phyloP scores from a whole-genome alignment of 2,113 vertebrate genomes.

The Lasiurus cinereus region DNA sequence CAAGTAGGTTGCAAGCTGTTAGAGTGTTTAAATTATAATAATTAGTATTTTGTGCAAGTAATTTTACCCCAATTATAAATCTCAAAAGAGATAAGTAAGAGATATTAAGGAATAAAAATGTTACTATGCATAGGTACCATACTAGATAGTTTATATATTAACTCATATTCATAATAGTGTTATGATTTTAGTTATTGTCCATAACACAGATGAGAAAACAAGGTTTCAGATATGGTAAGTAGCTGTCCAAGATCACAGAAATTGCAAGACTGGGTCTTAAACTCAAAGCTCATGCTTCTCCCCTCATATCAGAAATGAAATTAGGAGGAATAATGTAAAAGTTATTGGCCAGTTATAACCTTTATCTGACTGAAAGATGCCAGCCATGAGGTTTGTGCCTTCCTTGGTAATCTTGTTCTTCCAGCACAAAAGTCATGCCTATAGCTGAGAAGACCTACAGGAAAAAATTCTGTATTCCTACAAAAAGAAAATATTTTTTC shows the following conservation, averaged over 20 bases:
- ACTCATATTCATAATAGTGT: neutral
- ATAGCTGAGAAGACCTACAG: conserved; percentile 31
- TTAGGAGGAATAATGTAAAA: neutral
- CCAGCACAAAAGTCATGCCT: conserved; percentile 26
- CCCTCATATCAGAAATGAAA: neutral
- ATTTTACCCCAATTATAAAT: conserved; percentile 20
- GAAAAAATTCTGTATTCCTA: neutral
- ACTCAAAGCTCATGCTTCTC: neutral
- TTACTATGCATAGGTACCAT: neutral
- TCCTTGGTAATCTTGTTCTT: neutral
- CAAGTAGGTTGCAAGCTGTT: conserved; percentile 61
- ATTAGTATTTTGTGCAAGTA: conserved; percentile 67
- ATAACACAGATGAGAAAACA: conserved; percentile 9
- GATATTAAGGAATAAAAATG: conserved; percentile 1
- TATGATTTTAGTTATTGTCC: neutral
- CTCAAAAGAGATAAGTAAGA: neutral
- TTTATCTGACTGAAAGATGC: neutral
- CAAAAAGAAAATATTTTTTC: conserved; percentile 32
- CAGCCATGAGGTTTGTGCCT: neutral
- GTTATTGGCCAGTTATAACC: neutral
- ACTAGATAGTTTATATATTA: neutral
- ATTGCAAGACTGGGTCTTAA: conserved; percentile 15
- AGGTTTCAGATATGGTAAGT: neutral
- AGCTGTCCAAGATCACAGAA: neutral
- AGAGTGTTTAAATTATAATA: conserved; percentile 57